Conservation (phyloP, 2,888 invertebrate species). For the Matsumyia berberina region DNA sequence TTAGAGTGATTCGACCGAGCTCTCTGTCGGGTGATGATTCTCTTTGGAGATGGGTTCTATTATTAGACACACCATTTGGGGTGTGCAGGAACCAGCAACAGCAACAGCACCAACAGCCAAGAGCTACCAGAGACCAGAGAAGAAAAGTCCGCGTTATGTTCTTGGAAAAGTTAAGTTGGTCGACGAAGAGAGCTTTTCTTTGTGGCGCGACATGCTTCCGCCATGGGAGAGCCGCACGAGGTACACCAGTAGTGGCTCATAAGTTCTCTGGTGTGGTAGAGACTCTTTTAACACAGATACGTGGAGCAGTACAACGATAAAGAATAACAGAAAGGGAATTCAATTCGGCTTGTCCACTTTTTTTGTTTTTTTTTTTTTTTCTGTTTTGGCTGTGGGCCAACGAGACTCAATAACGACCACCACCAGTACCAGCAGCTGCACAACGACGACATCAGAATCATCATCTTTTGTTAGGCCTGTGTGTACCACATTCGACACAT, state of each 20-base stretch:
- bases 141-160: conserved; percentile 60
- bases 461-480: conserved; percentile 66
- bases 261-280: conserved; percentile 73
- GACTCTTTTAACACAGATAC: conserved; percentile 14
- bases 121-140: conserved; percentile 48
- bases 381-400: conserved; percentile 61
- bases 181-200: conserved; percentile 68
- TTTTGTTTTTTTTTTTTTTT: conserved; percentile 23
- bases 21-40: conserved; percentile 24
- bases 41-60: conserved; percentile 71
- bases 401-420: conserved; percentile 38
- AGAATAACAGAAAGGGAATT: conserved; percentile 57
- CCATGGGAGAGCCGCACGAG: conserved; percentile 45
- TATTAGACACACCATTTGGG: conserved; percentile 69
- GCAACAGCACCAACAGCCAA: neutral
- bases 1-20: no score
- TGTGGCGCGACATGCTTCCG: conserved; percentile 28
- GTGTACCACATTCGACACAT: conserved; percentile 53
- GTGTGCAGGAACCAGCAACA: conserved; percentile 55
- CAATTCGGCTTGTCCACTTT: conserved; percentile 43
- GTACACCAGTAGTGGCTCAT: conserved; percentile 66
- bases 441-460: conserved; percentile 46
- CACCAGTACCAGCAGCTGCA: conserved; percentile 31
- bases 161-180: conserved; percentile 74
- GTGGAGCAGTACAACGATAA: conserved; percentile 22